These are phyloP conservation scores for Aporrectodea caliginosa DNA, from an alignment of 1,140 invertebrate genomes.

Conservation along the genomic window DNA sequence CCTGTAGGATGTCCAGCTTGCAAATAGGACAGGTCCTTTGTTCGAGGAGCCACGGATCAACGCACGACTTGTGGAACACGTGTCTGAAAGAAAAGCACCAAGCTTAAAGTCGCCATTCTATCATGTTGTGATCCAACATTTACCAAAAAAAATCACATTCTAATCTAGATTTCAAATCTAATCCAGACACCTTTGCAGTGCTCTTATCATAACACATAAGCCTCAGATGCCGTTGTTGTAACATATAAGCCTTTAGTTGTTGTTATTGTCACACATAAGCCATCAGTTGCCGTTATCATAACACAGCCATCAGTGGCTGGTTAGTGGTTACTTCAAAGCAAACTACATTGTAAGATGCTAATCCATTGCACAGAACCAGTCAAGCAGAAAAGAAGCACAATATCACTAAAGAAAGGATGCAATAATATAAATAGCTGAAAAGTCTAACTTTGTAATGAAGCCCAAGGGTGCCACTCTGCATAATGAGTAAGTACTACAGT, in stretches of 20 bases:
- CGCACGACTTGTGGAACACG: conserved; percentile 87
- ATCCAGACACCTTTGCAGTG: neutral
- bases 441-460: too few relatives aligned
- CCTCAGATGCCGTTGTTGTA: neutral
- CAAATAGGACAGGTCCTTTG: conserved; percentile 92
- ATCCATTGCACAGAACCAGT: too few relatives aligned
- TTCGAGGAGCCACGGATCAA: conserved; percentile 89
- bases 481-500: too few relatives aligned
- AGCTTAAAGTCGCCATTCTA: neutral
- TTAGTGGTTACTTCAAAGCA: too few relatives aligned
- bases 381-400: too few relatives aligned
- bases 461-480: too few relatives aligned
- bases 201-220: neutral
- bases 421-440: too few relatives aligned
- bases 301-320: too few relatives aligned
- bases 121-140: neutral
- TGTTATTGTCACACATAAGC: neutral
- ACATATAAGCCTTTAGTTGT: neutral
- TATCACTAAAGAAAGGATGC: too few relatives aligned
- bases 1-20: conserved; percentile 88
- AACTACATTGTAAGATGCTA: too few relatives aligned
- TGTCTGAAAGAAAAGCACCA: conserved; percentile 65
- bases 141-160: neutral
- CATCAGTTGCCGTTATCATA: too few relatives aligned
- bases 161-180: neutral